Evolutionary conservation across 64 coral and sea anemone species (phyloP).

Genomic region (Pocillopora verrucosa): DNA sequence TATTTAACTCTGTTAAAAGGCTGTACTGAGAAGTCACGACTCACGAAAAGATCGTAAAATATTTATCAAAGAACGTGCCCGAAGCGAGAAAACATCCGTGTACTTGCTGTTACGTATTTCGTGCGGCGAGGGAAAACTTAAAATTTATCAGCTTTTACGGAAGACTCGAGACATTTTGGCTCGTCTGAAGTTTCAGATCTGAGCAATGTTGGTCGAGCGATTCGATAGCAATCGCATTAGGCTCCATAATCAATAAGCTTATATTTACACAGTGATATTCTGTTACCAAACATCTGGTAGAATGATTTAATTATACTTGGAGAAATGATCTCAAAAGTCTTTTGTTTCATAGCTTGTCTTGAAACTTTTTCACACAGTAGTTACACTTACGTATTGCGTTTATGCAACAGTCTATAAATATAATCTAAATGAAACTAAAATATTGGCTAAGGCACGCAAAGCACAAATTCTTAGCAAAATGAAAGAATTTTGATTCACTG

Average conservation of each 20-base stretch:
- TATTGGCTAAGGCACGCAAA: too few species aligned
- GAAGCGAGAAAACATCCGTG: neutral
- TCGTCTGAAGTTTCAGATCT: neutral
- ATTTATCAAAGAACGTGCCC: neutral
- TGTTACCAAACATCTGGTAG: neutral
- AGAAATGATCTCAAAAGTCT: neutral
- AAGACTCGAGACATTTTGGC: neutral
- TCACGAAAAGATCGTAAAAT: neutral
- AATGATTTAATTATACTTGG: neutral
- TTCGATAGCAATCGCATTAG: conserved; percentile 25
- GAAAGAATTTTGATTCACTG: too few species aligned
- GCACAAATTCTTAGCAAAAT: too few species aligned
- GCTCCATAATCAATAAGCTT: neutral
- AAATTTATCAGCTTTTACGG: neutral
- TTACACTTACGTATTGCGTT: too few species aligned
- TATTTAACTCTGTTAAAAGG: neutral
- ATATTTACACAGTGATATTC: conserved; percentile 2
- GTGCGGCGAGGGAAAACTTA: neutral
- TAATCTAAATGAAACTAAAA: too few species aligned
- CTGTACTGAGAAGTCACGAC: conserved; percentile 13
- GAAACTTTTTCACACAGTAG: neutral
- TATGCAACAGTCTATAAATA: too few species aligned
- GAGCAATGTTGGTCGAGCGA: neutral
- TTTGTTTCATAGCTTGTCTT: neutral
- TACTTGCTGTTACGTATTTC: neutral